Percentiles rank a stretch among this genome's conserved stretches.
These are phyloP conservation scores for Drosophila nr. perissopoda DNA, from an alignment of 2,888 invertebrate genomes.

Conservation along the genomic window DNA sequence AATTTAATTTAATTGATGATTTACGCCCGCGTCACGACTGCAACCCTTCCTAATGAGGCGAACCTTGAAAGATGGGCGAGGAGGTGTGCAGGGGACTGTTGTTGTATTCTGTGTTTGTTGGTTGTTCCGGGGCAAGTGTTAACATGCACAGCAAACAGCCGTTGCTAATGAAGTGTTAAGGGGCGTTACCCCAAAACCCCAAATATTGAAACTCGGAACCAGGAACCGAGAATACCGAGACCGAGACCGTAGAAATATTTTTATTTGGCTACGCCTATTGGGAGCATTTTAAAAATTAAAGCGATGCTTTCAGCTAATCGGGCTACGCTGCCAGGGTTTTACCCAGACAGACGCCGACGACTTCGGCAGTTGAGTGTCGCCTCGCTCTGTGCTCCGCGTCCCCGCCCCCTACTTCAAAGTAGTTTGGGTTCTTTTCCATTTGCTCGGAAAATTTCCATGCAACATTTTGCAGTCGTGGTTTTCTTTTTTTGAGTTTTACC, in stretches of 20 bases:
- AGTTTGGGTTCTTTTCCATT: conserved; percentile 9
- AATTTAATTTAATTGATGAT: conserved; percentile 77
- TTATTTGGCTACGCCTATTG: conserved; percentile 27
- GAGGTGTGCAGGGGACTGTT: background rate
- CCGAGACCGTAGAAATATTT: conserved; percentile 6
- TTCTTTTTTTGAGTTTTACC: conserved; percentile 20
- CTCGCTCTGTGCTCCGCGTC: background rate
- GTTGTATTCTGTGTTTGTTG: conserved; percentile 13
- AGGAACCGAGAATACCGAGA: background rate
- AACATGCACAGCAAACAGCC: conserved; percentile 40
- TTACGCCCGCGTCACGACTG: conserved; percentile 57
- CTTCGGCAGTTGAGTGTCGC: conserved; percentile 5
- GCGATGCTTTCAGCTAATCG: conserved; percentile 44
- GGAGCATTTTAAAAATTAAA: conserved; percentile 41
- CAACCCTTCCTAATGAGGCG: conserved; percentile 63
- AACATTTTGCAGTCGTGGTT: conserved; percentile 55
- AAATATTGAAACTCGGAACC: background rate
- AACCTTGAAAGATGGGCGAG: background rate
- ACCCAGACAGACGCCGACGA: conserved; percentile 20
- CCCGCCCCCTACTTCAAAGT: background rate
- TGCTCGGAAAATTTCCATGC: conserved; percentile 55
- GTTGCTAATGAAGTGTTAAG: conserved; percentile 66
- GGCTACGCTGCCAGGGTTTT: background rate
- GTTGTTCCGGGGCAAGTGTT: conserved; percentile 57
- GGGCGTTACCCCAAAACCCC: conserved; percentile 11